Evolutionary conservation across 2,797 vertebrate genomes (phyloP).

Genomic region (Brotula barbata): DNA sequence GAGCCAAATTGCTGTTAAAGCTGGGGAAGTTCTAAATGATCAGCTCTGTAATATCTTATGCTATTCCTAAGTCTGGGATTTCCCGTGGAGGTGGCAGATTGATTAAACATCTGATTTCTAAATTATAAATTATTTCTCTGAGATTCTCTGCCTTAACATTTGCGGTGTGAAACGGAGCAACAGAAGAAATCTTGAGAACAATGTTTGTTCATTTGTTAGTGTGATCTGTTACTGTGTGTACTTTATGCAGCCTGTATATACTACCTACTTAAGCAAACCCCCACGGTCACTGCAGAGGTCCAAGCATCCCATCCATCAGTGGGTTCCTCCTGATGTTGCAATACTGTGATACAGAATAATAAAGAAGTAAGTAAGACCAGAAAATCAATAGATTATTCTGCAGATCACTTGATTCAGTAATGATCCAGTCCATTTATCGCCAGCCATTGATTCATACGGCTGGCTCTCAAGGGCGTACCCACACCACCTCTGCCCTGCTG

Average conservation of each 20-base stretch:
- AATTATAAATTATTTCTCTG: too few relatives aligned
- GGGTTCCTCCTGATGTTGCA: slow-evolving; percentile 83
- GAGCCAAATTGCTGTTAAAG: too few relatives aligned
- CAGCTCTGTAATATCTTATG: too few relatives aligned
- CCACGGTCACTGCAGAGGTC: slow-evolving; percentile 65
- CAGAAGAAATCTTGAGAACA: too few relatives aligned
- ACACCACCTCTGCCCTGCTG: slow-evolving; percentile 76
- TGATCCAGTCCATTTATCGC: slow-evolving; percentile 84
- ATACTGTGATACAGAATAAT: slow-evolving; percentile 85
- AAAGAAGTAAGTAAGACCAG: slow-evolving; percentile 83
- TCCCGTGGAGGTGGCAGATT: too few relatives aligned
- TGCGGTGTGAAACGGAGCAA: too few relatives aligned
- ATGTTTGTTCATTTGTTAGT: too few relatives aligned
- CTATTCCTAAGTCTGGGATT: too few relatives aligned
- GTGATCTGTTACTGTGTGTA: slow-evolving; percentile 17
- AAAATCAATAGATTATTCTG: slow-evolving; percentile 88
- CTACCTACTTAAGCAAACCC: slow-evolving; percentile 45
- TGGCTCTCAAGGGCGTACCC: slow-evolving; percentile 78
- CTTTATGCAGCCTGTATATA: slow-evolving; percentile 22
- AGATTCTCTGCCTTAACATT: too few relatives aligned
- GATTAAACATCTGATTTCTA: too few relatives aligned
- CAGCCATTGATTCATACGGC: slow-evolving; percentile 80
- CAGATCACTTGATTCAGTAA: slow-evolving; percentile 87
- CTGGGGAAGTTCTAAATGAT: too few relatives aligned
- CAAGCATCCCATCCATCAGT: slow-evolving; percentile 77